Evolutionary conservation across 2,888 invertebrate species (phyloP), one percentile per base, ranked within the genome.

Genomic region (Thera britannica): DNA sequence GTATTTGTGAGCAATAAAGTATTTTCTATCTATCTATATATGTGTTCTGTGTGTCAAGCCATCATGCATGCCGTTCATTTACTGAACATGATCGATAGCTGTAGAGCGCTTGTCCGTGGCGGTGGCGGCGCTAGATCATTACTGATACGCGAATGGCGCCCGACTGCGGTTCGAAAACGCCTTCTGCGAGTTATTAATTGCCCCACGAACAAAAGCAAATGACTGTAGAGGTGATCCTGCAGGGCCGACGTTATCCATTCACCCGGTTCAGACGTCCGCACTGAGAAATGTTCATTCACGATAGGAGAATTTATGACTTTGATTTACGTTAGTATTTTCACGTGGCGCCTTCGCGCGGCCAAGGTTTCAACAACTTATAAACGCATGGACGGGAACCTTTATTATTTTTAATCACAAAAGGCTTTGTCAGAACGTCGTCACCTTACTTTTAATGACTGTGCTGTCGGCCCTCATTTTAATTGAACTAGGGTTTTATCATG

Each of bases 201-300:
- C 92, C 84, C 73, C 82, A 83, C 86, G 93, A 92, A 93, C 93
- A 93, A 93, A 93, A 92, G 93, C 93, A 93, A 93, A 93, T 93
- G 93, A 92, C 92, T 92, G 88, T 89, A 84, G 90, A 92, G 93
- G 93, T 93, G 93, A 93, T 93, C 90, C 91, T 85, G 84, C 83
- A 88, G 90, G 90, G 90, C 86, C 90, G 89, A 87, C 89, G 90
- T 90, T 92, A 92, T 92, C 92, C 92, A 92, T 93, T 92, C 91
- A 92, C 81, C 84, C 86, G 84, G 85, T 86, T 86, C 88, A 90
- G 92, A 92, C 92, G 90, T 90, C 89, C 89, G 87, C 87, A 84
- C 91, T 92, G 93, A 92, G 93, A 92, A 92, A 93, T 93, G 92
- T 92, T 92, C 92, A 91, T 92, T 92, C 91, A 91, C 90, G 92